Evolutionary conservation across 2,113 vertebrate species (phyloP), one percentile per base, ranked within the genome.

Genomic region (Hippopotamus amphibius): DNA sequence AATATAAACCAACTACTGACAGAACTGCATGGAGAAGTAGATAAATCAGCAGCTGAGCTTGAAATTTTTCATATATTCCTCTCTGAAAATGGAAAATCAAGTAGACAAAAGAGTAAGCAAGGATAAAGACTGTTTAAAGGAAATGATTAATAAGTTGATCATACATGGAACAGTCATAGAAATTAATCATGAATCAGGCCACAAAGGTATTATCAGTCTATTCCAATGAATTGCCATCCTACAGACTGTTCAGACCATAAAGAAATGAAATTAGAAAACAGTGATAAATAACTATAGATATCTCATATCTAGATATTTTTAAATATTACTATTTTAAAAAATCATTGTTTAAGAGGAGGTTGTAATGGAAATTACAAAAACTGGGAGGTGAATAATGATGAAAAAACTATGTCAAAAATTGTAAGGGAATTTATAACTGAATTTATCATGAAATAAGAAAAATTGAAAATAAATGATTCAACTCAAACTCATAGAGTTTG

Each of bases 381-480:
- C 1, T 24, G 22, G 79, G 48, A 88, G 19, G 61, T 81, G n/a
- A 90, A 88, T 95, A 93, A 80, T 63, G 53, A 55, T 74, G 72
- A 83, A 79, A 96, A 88, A 26, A 57, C 2, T 17, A 7, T 80
- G 17, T 59, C 33, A 53, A 84, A 72, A 69, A 55, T n/a, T 65
- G 11, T 33, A 81, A 65, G 55, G n/a, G 28, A 66, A 59, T 91
- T 69, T 97, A 55, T 82, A 87, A 79, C 28, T 76, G 59, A 92
- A 90, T 74, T 82, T 88, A 72, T 81, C 22, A 66, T 68, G 81
- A 90, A 95, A 76, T 30, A 86, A 77, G 76, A 77, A 90, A 90
- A 90, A 82, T 24, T 66, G 41, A 50, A 76, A 92, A 90, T 80
- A 63, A 83, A 37, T 43, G 37, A 65, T 72, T 85, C 26, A 30